Percentiles rank a stretch among this genome's conserved stretches.
phyloP scores from a whole-genome alignment of 1,140 invertebrate species.

The Ericerus pela region DNA sequence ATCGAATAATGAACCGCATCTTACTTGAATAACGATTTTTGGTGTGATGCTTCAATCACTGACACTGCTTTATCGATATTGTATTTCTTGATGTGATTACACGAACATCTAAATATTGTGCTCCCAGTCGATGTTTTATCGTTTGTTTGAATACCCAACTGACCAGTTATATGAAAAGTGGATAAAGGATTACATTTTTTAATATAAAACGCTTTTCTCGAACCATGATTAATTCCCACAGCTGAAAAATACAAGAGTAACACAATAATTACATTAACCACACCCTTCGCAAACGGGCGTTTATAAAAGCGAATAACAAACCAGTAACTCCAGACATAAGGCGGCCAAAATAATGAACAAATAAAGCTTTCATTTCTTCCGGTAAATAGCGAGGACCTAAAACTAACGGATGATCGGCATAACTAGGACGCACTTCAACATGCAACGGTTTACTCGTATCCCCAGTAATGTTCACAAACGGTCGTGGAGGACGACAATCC shows the following conservation, averaged over 20 bases:
- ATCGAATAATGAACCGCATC: too few relatives aligned
- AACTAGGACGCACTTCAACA: conserved; percentile 42
- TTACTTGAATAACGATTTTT: conserved; percentile 68
- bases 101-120: conserved; percentile 49
- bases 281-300: not conserved
- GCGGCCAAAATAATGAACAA: conserved; percentile 39
- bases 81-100: conserved; percentile 44
- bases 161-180: conserved; percentile 59
- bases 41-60: conserved; percentile 63
- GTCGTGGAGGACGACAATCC: conserved; percentile 39
- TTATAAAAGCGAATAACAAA: conserved; percentile 30
- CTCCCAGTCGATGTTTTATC: conserved; percentile 55
- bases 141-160: conserved; percentile 62
- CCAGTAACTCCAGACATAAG: conserved; percentile 54
- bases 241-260: conserved; percentile 34
- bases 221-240: conserved; percentile 53
- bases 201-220: conserved; percentile 36
- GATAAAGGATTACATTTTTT: conserved; percentile 33
- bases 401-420: conserved; percentile 51
- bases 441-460: conserved; percentile 37
- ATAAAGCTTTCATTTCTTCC: conserved; percentile 42
- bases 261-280: not conserved
- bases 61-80: conserved; percentile 55
- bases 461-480: conserved; percentile 45
- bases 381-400: conserved; percentile 55